Conservation (phyloP, 2,797 vertebrate species). For the Esox masquinongy region DNA sequence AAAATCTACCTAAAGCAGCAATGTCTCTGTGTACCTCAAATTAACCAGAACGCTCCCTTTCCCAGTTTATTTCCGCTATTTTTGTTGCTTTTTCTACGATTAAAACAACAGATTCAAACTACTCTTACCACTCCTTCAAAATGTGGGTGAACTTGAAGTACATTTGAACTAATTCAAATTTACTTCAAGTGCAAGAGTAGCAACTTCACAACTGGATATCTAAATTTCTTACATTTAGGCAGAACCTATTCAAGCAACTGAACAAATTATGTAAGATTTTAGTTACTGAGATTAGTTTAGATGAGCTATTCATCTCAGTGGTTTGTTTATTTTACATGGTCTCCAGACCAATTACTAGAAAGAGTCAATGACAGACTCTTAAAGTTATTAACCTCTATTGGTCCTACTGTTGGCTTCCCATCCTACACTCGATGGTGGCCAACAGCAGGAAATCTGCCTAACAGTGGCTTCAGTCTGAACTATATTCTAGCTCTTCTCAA, state of each 20-base stretch:
- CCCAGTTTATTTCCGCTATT: conserved; percentile 19
- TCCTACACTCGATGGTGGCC: background rate
- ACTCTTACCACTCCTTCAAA: conserved; percentile 46
- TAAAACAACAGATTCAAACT: conserved; percentile 27
- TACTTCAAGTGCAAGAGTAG: no score
- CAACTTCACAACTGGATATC: no score
- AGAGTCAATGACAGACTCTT: conserved; percentile 19
- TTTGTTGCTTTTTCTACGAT: conserved; percentile 33
- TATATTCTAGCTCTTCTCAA: background rate
- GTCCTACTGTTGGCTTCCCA: no score
- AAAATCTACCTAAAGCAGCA: conserved; percentile 29
- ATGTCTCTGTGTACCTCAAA: conserved; percentile 23
- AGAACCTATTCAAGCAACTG: no score
- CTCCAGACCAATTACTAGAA: conserved; percentile 24
- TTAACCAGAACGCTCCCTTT: conserved; percentile 35
- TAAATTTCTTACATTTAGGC: no score
- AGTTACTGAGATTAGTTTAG: conserved; percentile 18
- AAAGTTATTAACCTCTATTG: background rate
- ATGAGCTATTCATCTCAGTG: conserved; percentile 21
- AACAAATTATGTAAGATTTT: no score
- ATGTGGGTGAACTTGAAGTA: conserved; percentile 23
- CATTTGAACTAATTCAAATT: background rate
- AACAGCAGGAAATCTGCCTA: background rate
- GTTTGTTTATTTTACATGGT: conserved; percentile 20
- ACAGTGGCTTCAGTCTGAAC: background rate